phyloP scores from a whole-genome alignment of 2,113 vertebrate genomes.

The Sylvia atricapilla region DNA sequence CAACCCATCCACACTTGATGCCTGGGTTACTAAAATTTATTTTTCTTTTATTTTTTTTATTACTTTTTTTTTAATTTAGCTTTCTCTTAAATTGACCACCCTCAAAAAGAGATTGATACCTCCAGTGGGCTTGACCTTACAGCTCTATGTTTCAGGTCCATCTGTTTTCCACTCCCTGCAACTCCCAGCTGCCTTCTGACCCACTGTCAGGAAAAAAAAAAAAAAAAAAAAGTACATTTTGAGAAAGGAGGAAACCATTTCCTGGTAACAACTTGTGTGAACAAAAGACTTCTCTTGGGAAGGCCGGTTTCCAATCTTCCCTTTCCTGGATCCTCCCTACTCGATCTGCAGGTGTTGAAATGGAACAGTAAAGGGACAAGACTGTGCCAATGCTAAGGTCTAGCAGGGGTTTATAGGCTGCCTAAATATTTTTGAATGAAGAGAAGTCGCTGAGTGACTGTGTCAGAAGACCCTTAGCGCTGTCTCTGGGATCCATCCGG shows the following conservation, averaged over 20 bases:
- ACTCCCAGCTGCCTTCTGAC: background rate
- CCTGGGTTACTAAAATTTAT: background rate
- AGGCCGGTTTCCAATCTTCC: background rate
- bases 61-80: background rate
- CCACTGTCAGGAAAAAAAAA: background rate
- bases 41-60: background rate
- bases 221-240: background rate
- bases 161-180: background rate
- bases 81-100: background rate
- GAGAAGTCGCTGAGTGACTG: background rate
- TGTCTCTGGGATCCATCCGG: accelerated
- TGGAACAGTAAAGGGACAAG: no score
- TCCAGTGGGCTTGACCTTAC: background rate
- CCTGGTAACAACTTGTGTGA: background rate
- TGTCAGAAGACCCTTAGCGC: background rate
- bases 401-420: background rate
- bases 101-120: background rate
- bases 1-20: background rate
- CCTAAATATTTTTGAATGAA: background rate
- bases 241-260: background rate
- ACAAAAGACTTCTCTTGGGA: background rate
- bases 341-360: background rate
- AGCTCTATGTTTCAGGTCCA: background rate
- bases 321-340: background rate
- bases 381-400: accelerated